phyloP scores from a whole-genome alignment of 2,797 vertebrate genomes.

The Smutsia temminckii region DNA sequence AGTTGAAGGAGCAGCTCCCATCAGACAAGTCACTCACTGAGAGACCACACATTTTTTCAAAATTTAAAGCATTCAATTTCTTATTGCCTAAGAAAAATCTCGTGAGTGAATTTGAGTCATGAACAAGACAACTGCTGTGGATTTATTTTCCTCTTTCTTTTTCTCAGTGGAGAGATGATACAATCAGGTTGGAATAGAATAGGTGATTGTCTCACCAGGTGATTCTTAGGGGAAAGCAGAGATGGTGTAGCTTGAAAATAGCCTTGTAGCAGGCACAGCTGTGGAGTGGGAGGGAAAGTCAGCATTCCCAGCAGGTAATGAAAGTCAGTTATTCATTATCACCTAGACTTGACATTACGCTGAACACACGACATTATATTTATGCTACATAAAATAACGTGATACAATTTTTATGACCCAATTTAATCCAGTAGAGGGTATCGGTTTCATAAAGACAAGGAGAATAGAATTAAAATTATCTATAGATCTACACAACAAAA shows the following conservation, averaged over 20 bases:
- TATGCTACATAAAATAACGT: conserved; percentile 73
- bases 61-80: conserved; percentile 52
- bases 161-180: not conserved
- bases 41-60: not conserved
- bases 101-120: conserved; percentile 23
- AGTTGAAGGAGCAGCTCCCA: not conserved
- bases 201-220: conserved; percentile 47
- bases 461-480: conserved; percentile 76
- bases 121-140: not conserved
- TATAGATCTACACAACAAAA: conserved; percentile 67
- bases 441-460: conserved; percentile 76
- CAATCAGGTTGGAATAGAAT: conserved; percentile 14
- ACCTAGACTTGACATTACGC: conserved; percentile 60
- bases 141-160: not conserved
- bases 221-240: conserved; percentile 46
- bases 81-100: conserved; percentile 3
- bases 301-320: not conserved
- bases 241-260: conserved; percentile 26
- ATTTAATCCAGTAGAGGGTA: conserved; percentile 73
- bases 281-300: not conserved
- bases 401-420: conserved; percentile 72
- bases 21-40: not conserved
- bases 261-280: not conserved
- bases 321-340: conserved; percentile 50
- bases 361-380: conserved; percentile 65